A percentile compares a stretch with the other conserved stretches of the same genome.
Conservation (phyloP, 1,140 invertebrate species). For the Leptoteleia sp. region DNA sequence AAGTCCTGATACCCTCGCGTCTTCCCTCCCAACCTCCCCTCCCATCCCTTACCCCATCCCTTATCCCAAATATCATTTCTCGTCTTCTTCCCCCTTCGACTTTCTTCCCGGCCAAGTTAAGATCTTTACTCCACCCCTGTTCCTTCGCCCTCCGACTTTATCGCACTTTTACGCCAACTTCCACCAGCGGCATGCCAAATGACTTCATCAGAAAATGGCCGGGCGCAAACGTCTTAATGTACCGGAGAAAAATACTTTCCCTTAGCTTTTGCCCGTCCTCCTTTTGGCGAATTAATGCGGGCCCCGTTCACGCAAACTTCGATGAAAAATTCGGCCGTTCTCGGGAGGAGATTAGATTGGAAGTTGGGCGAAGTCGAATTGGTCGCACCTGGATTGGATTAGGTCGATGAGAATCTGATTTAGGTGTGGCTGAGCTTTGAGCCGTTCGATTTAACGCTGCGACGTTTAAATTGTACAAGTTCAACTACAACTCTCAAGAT, state of each 20-base stretch:
- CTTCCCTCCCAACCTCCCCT: background rate
- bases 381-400: background rate
- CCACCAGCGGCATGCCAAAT: slow-evolving; percentile 65
- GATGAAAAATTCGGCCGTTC: no score
- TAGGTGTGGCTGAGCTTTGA: background rate
- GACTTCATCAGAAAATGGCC: slow-evolving; percentile 80
- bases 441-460: background rate
- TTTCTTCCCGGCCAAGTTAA: slow-evolving; percentile 59
- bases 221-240: slow-evolving; percentile 77
- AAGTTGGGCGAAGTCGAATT: background rate
- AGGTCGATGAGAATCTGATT: background rate
- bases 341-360: slow-evolving; percentile 11
- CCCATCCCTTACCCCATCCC: slow-evolving; percentile 6
- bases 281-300: slow-evolving; percentile 43
- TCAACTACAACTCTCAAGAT: no score
- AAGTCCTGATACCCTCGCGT: slow-evolving; percentile 67
- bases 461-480: no score
- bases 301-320: no score
- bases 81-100: slow-evolving; percentile 53
- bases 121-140: slow-evolving; percentile 77
- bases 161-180: slow-evolving; percentile 64
- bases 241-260: slow-evolving; percentile 49
- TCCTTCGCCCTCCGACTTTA: slow-evolving; percentile 68
- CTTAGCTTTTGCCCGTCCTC: slow-evolving; percentile 39
- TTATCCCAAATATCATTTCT: slow-evolving; percentile 62